Conservation (phyloP, 37 sponge, comb jelly and placozoan genomes). For the Corticium candelabrum region DNA sequence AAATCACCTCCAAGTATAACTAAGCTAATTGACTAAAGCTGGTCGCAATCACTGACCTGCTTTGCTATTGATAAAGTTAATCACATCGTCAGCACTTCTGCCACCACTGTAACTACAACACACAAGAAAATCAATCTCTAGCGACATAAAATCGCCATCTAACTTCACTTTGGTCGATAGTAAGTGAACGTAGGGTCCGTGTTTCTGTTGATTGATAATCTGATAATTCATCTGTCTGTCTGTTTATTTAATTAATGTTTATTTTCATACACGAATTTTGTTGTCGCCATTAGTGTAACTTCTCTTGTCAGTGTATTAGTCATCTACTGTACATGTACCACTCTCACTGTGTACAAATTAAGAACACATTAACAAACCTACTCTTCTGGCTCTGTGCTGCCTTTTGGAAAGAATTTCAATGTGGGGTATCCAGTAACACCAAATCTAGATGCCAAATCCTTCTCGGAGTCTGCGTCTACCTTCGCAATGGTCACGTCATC, state of each 20-base stretch:
- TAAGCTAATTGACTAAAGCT: not conserved
- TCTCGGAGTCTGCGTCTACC: constrained; percentile 82
- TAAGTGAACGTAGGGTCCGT: no score
- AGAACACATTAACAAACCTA: no score
- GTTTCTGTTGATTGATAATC: no score
- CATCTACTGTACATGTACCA: no score
- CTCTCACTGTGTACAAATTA: no score
- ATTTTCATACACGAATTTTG: no score
- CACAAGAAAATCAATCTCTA: not conserved
- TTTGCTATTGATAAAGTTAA: constrained; percentile 66
- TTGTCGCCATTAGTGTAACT: no score
- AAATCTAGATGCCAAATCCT: constrained; percentile 55
- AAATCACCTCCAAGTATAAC: not conserved
- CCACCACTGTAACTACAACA: constrained; percentile 76
- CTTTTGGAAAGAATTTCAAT: constrained; percentile 90
- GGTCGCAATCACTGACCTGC: no score
- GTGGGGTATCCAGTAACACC: constrained; percentile 89
- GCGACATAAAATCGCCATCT: not conserved
- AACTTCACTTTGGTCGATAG: constrained; percentile 6
- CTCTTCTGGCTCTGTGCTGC: constrained; percentile 82
- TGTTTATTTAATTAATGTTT: no score
- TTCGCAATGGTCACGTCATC: constrained; percentile 77
- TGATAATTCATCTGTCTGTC: no score
- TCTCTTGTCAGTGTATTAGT: no score
- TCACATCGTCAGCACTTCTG: constrained; percentile 83